Conservation (phyloP, 2,113 vertebrate species). For the Syngnathus typhle region DNA sequence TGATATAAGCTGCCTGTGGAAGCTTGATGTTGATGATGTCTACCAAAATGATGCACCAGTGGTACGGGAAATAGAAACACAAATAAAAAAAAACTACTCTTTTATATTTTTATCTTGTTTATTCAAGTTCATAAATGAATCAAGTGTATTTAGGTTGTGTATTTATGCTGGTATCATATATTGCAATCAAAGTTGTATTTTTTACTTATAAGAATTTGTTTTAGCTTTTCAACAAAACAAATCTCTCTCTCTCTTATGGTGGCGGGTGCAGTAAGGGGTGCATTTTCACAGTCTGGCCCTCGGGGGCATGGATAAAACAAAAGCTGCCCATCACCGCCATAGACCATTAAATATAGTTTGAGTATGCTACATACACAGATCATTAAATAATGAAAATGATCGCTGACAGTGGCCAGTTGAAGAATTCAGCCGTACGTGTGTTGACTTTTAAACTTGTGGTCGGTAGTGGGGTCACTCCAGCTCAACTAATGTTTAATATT, state of each 20-base stretch:
- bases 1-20: background rate
- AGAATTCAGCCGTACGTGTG: background rate
- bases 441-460: background rate
- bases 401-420: background rate
- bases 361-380: background rate
- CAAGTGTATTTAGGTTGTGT: background rate
- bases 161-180: background rate
- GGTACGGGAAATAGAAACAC: background rate
- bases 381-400: constrained; percentile 3
- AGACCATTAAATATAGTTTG: background rate
- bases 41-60: background rate
- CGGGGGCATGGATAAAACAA: background rate
- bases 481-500: background rate
- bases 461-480: background rate
- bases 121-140: background rate
- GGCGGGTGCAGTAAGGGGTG: background rate
- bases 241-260: background rate
- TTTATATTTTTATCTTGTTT: background rate
- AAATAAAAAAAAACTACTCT: background rate
- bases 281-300: background rate
- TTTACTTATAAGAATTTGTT: background rate
- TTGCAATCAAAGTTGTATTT: background rate
- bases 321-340: background rate
- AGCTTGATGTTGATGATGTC: constrained; percentile 1
- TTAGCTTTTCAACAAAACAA: background rate